Evolutionary conservation across 2,797 vertebrate genomes (phyloP).

Genomic region (Champsocephalus esox): DNA sequence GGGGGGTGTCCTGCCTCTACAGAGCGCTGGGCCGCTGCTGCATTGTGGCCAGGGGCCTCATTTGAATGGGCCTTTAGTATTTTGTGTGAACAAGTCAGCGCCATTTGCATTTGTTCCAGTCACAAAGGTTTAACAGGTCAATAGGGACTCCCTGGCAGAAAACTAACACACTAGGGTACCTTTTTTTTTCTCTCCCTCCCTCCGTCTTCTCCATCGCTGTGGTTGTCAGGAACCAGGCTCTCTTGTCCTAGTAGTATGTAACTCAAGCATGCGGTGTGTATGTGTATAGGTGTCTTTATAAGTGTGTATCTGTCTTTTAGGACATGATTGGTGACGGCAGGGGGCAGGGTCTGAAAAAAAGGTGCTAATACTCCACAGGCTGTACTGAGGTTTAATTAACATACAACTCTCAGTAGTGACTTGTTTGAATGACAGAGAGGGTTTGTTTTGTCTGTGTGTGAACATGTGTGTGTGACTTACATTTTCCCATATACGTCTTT

Average conservation of each 20-base stretch:
- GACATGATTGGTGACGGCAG: slow-evolving; percentile 80
- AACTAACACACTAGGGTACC: slow-evolving; percentile 86
- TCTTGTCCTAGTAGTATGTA: slow-evolving; percentile 74
- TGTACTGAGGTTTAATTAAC: slow-evolving; percentile 78
- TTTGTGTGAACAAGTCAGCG: slow-evolving; percentile 94
- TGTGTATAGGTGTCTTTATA: slow-evolving; percentile 41
- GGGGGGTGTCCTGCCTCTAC: slow-evolving; percentile 75
- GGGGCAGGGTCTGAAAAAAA: slow-evolving; percentile 83
- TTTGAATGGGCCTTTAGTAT: slow-evolving; percentile 93
- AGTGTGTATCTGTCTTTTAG: slow-evolving; percentile 63
- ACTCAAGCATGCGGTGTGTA: slow-evolving; percentile 67
- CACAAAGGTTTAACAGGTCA: slow-evolving; percentile 97
- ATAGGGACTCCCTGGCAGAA: slow-evolving; percentile 91
- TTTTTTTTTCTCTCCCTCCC: slow-evolving; percentile 61
- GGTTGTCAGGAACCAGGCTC: slow-evolving; percentile 85
- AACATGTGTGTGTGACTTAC: not conserved
- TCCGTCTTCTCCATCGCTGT: slow-evolving; percentile 75
- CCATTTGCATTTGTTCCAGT: slow-evolving; percentile 98
- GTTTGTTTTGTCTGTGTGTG: slow-evolving; percentile 6
- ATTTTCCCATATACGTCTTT: slow-evolving; percentile 13
- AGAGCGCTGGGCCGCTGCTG: slow-evolving; percentile 84
- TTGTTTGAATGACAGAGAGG: slow-evolving; percentile 45
- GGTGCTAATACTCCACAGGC: slow-evolving; percentile 80
- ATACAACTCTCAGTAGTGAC: slow-evolving; percentile 62
- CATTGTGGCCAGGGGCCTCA: slow-evolving; percentile 90